These are phyloP conservation scores for Intellagama lesueurii DNA, from an alignment of 2,797 vertebrate species.

Conservation along the genomic window DNA sequence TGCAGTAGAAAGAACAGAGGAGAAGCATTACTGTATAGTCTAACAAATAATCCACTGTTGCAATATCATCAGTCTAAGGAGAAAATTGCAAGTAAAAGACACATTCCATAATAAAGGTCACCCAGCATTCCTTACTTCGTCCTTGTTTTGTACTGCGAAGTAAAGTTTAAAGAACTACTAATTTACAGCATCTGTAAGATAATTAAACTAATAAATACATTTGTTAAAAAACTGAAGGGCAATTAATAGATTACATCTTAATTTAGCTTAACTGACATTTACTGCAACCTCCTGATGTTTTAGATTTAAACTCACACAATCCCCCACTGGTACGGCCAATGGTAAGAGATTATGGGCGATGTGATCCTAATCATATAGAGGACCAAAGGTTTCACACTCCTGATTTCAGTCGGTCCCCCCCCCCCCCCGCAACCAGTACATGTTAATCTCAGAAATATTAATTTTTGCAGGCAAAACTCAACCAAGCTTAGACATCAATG, in stretches of 20 bases:
- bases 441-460: too few species aligned
- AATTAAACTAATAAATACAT: conserved; percentile 7
- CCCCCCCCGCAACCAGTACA: too few species aligned
- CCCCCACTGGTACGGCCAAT: too few species aligned
- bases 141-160: background rate
- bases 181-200: background rate
- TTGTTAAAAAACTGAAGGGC: background rate
- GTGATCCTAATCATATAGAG: too few species aligned
- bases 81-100: conserved; percentile 26
- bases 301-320: too few species aligned
- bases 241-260: background rate
- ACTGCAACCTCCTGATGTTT: too few species aligned
- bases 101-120: conserved; percentile 8
- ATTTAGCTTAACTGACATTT: background rate
- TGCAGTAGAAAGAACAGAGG: conserved; percentile 64
- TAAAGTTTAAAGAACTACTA: background rate
- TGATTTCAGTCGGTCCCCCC: too few species aligned
- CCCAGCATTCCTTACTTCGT: background rate
- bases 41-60: background rate
- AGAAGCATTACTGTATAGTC: conserved; percentile 5
- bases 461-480: background rate
- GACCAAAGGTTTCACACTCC: too few species aligned
- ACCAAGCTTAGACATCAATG: background rate
- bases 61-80: conserved; percentile 9
- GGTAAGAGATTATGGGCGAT: too few species aligned